phyloP scores from a whole-genome alignment of 2,888 invertebrate genomes.

The Polyploca ridens region DNA sequence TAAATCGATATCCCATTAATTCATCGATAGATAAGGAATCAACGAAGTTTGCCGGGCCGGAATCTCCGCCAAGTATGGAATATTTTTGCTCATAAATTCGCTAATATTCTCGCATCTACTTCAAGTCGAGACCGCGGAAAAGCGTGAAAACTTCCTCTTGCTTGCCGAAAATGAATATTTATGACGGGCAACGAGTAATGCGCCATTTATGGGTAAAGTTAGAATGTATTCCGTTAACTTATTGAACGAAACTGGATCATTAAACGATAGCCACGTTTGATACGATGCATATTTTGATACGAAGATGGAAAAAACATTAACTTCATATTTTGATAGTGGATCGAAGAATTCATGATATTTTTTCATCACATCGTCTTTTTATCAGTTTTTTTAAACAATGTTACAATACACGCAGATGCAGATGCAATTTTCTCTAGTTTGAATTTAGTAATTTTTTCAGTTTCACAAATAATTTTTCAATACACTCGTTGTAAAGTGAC shows the following conservation, averaged over 20 bases:
- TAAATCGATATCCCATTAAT: slow-evolving; percentile 25
- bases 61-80: slow-evolving; percentile 61
- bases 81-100: slow-evolving; percentile 80
- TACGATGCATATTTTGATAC: neutral
- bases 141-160: slow-evolving; percentile 76
- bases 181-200: slow-evolving; percentile 77
- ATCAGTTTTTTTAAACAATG: neutral
- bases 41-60: slow-evolving; percentile 39
- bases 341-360: too few relatives aligned
- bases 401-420: neutral
- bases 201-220: slow-evolving; percentile 81
- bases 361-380: too few relatives aligned
- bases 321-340: too few relatives aligned
- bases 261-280: slow-evolving; percentile 24
- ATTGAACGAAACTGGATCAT: slow-evolving; percentile 64
- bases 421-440: too few relatives aligned
- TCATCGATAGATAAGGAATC: slow-evolving; percentile 41
- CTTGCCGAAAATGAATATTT: slow-evolving; percentile 82
- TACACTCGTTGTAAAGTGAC: too few relatives aligned
- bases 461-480: too few relatives aligned
- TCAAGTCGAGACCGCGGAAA: slow-evolving; percentile 59
- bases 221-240: slow-evolving; percentile 71
- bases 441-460: too few relatives aligned
- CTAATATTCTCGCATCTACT: slow-evolving; percentile 76
- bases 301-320: neutral